Base-by-base conservation (phyloP, 2,113 vertebrate species). In the Paramisgurnus dabryanus region DNA sequence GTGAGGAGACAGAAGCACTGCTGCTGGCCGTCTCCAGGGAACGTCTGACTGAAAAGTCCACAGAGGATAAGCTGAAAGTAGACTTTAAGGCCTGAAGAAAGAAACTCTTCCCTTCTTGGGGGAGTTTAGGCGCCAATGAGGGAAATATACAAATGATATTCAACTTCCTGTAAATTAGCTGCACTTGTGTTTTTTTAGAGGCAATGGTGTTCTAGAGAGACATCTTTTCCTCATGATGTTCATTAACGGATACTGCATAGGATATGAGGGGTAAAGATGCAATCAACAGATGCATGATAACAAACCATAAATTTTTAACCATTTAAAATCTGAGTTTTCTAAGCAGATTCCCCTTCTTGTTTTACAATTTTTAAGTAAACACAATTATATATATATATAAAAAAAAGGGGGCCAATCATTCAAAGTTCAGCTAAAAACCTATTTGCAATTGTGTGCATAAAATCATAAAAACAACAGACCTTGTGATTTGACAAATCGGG, bases 1-100 rank as follows among this genome's bases (percentile, higher is more conserved):
- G 22, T 49, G 61, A 80, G 76, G 53, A 60, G 45, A 81, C 69
- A 39, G 66, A 74, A 67, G 78, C 69, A 50, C 41, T 58, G 65
- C 68, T 70, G 55, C 58, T 5, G 27, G 63, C 11, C 7, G 8
- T 22, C 58, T 50, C 73, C 68, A 70, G 47, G 40, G 71, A 72
- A 73, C 27, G 18, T 22, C 58, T 76, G 64, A 73, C 69, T 75
- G 65, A 70, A 3, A 70, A 76, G 22, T 17, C 53, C 68, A 55
- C 22, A 39, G 77, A 60, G 47, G 45, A 63, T 34, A 9, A 22
- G 40, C 57, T 41, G 58, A 63, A 66, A 57, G 79, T 55, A 61
- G 61, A 61, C 40, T 47, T 45, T 45, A 43, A 22, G 22, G 43
- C 40, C 22, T 55, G 50, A n/a, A 39, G 67, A 61, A 43, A 65